These are phyloP conservation scores for Denticeps clupeoides DNA, from an alignment of 2,797 vertebrate species.

Conservation along the genomic window DNA sequence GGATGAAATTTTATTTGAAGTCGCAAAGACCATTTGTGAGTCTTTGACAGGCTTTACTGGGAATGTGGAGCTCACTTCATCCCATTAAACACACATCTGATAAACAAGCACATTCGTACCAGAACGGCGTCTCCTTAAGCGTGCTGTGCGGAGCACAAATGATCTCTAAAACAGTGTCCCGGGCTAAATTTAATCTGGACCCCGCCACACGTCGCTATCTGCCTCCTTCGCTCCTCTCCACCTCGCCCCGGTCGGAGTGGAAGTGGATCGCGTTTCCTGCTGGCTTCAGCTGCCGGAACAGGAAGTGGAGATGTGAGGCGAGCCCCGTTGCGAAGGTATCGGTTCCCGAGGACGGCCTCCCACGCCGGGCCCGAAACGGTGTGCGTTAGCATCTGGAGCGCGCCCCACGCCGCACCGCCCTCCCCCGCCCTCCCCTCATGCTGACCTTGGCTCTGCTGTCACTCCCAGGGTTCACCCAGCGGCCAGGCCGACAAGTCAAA, in stretches of 20 bases:
- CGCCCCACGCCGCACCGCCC: slow-evolving; percentile 12
- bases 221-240: background rate
- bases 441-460: slow-evolving; percentile 49
- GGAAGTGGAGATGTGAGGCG: slow-evolving; percentile 65
- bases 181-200: too few relatives aligned
- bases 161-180: too few relatives aligned
- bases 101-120: background rate
- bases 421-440: background rate
- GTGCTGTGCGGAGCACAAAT: too few relatives aligned
- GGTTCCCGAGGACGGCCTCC: slow-evolving; percentile 62
- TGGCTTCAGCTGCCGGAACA: slow-evolving; percentile 59
- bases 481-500: slow-evolving; percentile 47
- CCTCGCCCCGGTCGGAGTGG: background rate
- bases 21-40: slow-evolving; percentile 57
- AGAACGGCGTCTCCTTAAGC: too few relatives aligned
- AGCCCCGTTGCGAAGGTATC: slow-evolving; percentile 67
- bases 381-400: too few relatives aligned
- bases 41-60: slow-evolving; percentile 50
- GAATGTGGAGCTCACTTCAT: slow-evolving; percentile 34
- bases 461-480: slow-evolving; percentile 42
- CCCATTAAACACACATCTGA: slow-evolving; percentile 3
- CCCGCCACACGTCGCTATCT: background rate
- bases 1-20: too few relatives aligned
- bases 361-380: too few relatives aligned
- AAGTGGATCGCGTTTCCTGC: slow-evolving; percentile 3